These are phyloP conservation scores for Drosophila melanica DNA, from an alignment of 1,140 invertebrate species.

Conservation along the genomic window DNA sequence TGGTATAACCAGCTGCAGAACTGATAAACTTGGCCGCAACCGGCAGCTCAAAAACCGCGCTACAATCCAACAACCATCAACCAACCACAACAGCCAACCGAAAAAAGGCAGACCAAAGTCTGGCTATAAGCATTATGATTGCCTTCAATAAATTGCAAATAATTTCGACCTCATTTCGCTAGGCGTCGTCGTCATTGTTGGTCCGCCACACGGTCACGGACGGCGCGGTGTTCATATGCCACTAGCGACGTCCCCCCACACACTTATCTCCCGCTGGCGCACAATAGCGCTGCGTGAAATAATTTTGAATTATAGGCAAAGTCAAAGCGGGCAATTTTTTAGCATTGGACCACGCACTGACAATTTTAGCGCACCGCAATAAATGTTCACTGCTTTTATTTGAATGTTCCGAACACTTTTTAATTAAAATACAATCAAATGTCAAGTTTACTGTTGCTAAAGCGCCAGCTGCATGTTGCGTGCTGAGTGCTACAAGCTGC, in stretches of 20 bases:
- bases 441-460: slow-evolving; percentile 74
- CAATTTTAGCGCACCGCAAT: slow-evolving; percentile 62
- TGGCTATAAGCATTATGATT: slow-evolving; percentile 79
- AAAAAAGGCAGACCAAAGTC: slow-evolving; percentile 55
- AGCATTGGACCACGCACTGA: slow-evolving; percentile 63
- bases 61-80: slow-evolving; percentile 15
- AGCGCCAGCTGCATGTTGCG: slow-evolving; percentile 63
- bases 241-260: slow-evolving; percentile 43
- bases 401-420: slow-evolving; percentile 67
- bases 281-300: slow-evolving; percentile 72
- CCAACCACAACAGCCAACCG: slow-evolving; percentile 31
- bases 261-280: slow-evolving; percentile 23
- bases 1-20: slow-evolving; percentile 67
- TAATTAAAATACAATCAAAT: slow-evolving; percentile 83
- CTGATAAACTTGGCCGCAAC: slow-evolving; percentile 65
- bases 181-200: slow-evolving; percentile 51
- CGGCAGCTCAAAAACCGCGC: slow-evolving; percentile 30
- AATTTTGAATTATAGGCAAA: slow-evolving; percentile 68
- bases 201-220: slow-evolving; percentile 73
- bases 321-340: slow-evolving; percentile 47
- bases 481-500: slow-evolving; percentile 12
- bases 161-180: slow-evolving; percentile 81
- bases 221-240: slow-evolving; percentile 51
- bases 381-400: slow-evolving; percentile 60
- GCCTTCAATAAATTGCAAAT: slow-evolving; percentile 83